Conservation (phyloP, 2,113 vertebrate genomes). For the Crotalus helleri region DNA sequence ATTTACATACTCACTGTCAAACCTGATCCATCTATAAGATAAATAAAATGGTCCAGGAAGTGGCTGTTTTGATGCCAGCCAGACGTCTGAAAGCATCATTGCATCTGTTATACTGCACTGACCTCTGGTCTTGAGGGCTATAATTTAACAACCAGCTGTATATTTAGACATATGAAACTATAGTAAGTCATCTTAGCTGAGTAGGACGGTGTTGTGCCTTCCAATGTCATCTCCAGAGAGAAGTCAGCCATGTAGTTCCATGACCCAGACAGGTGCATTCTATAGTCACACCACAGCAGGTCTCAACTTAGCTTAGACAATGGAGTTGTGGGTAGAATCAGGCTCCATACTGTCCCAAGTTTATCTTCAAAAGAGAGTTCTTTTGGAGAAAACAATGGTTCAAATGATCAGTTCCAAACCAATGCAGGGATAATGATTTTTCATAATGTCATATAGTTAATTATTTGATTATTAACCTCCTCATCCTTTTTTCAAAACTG, state of each 20-base stretch:
- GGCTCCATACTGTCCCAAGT: neutral
- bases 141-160: conserved; percentile 62
- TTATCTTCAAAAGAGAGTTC: neutral
- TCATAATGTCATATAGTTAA: neutral
- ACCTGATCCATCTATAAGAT: conserved; percentile 18
- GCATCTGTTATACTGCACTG: conserved; percentile 57
- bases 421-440: neutral
- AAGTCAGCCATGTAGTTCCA: conserved; percentile 30
- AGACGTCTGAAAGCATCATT: conserved; percentile 44
- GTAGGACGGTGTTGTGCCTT: conserved; percentile 35
- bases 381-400: neutral
- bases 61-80: conserved; percentile 38
- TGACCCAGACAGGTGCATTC: conserved; percentile 43
- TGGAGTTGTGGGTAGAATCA: conserved; percentile 28
- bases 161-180: conserved; percentile 34
- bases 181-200: neutral
- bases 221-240: conserved; percentile 16
- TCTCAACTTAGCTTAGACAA: conserved; percentile 15
- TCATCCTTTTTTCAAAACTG: neutral
- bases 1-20: conserved; percentile 26
- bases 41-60: conserved; percentile 27
- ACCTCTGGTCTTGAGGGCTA: conserved; percentile 51
- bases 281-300: conserved; percentile 26
- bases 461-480: neutral
- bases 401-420: neutral